Evolutionary conservation across 2,888 invertebrate species (phyloP).

Genomic region (Napeogenes sylphis): DNA sequence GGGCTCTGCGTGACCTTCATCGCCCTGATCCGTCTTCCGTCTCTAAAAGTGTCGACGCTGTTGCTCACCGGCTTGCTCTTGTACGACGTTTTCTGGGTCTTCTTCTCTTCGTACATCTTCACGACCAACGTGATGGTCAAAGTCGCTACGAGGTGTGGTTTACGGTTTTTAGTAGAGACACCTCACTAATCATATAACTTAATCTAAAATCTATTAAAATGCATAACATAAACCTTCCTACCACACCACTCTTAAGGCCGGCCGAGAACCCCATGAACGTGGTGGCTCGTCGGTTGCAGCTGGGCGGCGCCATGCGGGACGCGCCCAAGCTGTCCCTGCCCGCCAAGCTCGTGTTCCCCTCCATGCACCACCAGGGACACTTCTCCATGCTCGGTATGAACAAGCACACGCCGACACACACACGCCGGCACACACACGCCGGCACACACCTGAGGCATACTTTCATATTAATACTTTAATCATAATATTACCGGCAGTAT

Average conservation of each 20-base stretch:
- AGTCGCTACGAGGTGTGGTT: conserved; percentile 78
- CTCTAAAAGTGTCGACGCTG: conserved; percentile 93
- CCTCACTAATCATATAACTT: too few relatives aligned
- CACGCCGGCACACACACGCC: too few relatives aligned
- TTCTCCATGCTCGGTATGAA: conserved; percentile 93
- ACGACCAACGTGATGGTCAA: conserved; percentile 99
- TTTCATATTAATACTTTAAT: too few relatives aligned
- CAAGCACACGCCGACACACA: too few relatives aligned
- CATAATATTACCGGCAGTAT: too few relatives aligned
- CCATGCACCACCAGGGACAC: conserved; percentile 96
- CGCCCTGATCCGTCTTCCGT: conserved; percentile 96
- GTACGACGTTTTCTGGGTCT: conserved; percentile 99
- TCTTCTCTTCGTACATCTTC: conserved; percentile 98
- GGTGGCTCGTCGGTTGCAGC: conserved; percentile 93
- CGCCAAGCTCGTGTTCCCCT: conserved; percentile 97
- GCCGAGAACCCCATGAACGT: conserved; percentile 96
- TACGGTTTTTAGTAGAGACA: not conserved
- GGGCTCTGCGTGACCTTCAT: conserved; percentile 98
- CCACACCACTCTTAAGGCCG: conserved; percentile 70
- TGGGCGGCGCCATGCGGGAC: conserved; percentile 92
- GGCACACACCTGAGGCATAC: too few relatives aligned
- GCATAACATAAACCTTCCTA: too few relatives aligned
- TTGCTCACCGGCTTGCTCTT: conserved; percentile 94
- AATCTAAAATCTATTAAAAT: too few relatives aligned
- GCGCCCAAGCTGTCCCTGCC: conserved; percentile 97